Evolutionary conservation across 2,888 invertebrate species (phyloP), one percentile per base, ranked within the genome.

Genomic region (Lepeophtheirus nordmannii): DNA sequence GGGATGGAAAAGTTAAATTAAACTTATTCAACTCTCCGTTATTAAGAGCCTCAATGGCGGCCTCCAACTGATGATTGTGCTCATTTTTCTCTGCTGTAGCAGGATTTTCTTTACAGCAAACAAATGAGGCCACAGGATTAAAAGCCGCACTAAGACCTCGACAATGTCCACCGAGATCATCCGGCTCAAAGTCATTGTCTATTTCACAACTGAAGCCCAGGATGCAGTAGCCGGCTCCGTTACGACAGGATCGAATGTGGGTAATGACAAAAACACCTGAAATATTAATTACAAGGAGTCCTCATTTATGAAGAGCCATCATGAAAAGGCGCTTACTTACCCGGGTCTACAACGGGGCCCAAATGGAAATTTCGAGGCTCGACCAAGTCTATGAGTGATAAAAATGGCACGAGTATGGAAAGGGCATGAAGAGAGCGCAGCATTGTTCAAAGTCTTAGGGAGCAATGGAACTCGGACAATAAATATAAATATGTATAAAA

Each of bases 181-280:
- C 74, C 0, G 73, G 70, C 11, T 72, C 70, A 70, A 77, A 76
- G 69, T 77, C 76, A 57, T 74, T 72, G 68, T 76, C 75, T 59
- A 74, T 70, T 0, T 74, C 72, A 67, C 76, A 76, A 70, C 75
- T 75, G 23, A 70, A 65, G 14, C 76, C 76, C 39, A 76, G 70
- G 38, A 77, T 72, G 68, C 77, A 77, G 70, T 76, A 77, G 37
- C 77, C 77, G 0, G 65, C 68, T 1, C 75, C 74, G n/a, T 70
- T 69, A 3, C 75, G 72, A 67, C 77, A 77, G 3, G 75, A 74
- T 60, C 71, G 70, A 23, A 77, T 76, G 12, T 76, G 76, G 57
- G 74, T 74, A 68, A 77, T 76, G 66, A 76, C 76, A 70, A 76
- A 76, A 61, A 77, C 71, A 30, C 30, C 30, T 30, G 30, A 30